These are phyloP conservation scores for Cyprinella venusta DNA, from an alignment of 2,797 vertebrate genomes.

Conservation along the genomic window DNA sequence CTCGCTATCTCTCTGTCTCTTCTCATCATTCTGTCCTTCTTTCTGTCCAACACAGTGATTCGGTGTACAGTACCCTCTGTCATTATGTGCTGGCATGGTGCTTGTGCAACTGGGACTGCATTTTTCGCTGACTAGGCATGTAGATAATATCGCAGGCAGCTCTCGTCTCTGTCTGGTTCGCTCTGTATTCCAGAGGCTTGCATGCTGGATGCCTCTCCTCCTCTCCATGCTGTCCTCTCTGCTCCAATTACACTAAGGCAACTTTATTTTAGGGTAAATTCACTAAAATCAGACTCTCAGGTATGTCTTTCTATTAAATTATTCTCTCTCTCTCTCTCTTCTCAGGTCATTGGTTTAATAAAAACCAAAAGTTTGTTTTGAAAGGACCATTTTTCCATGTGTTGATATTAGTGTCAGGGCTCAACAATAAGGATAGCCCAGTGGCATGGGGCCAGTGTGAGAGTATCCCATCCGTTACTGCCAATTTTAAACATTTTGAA, in stretches of 20 bases:
- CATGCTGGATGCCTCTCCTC: constrained; percentile 68
- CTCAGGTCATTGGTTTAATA: neutral
- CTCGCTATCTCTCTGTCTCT: constrained; percentile 71
- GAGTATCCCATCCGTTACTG: neutral
- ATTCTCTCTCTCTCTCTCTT: no score
- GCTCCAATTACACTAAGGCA: constrained; percentile 1
- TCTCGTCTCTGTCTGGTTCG: constrained; percentile 56
- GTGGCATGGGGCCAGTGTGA: neutral
- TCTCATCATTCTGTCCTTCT: constrained; percentile 50
- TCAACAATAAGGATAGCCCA: neutral
- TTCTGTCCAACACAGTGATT: constrained; percentile 95
- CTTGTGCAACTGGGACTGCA: constrained; percentile 99
- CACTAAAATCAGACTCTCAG: neutral
- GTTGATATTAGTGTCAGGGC: neutral
- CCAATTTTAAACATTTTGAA: neutral
- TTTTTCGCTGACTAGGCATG: constrained; percentile 93
- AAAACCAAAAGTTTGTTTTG: neutral
- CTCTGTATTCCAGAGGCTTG: constrained; percentile 62
- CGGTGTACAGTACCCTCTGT: constrained; percentile 99
- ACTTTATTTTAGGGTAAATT: neutral
- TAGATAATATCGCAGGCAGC: constrained; percentile 98
- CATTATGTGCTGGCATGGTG: constrained; percentile 99
- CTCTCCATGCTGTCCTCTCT: constrained; percentile 51
- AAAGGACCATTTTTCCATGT: neutral
- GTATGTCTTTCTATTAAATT: neutral